Base-by-base conservation (phyloP, 2,888 invertebrate species). In the Cantharis nigra region DNA sequence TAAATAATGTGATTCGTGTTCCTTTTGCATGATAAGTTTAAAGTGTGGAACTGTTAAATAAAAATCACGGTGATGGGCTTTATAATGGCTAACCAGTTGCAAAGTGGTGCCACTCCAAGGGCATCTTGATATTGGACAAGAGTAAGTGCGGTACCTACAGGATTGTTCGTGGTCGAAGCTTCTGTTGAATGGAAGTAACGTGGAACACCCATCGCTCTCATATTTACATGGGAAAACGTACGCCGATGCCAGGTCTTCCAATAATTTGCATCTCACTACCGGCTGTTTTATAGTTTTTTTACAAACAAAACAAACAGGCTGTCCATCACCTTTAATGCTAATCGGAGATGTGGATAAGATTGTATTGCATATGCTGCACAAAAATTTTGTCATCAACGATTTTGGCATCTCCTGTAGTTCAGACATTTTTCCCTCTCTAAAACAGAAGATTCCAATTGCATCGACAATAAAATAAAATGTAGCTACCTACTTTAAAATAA, bases 181-280 rank as follows among this genome's bases (percentile, higher is more conserved):
- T 63, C 30, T 49, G 13, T 63, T 18, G 10, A 71, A 71, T 13
- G 16, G n/a, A 13, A 71, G 16, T 1, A 14, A 14, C 28, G 23
- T 10, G 7, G n/a, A 14, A 64, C 71, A 71, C 3, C 71, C 71
- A 10, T 71, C 14, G 11, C 20, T 9, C n/a, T 23, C 11, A 11
- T 62, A 71, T n/a, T 62, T 49, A 13, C 71, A 71, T 9, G 71
- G 71, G 23, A 71, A 71, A 23, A 13, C n/a, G n/a, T 67, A 26
- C 11, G 13, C 5, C 23, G 65, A 67, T 9, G 65, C 65, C 13
- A 67, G 2, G n/a, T 67, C 65, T 67, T 67, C 65, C 23, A 23
- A 26, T 16, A 67, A n/a, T n/a, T 23, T 23, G 13, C 65, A 67
- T 23, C 65, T 23, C n/a, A 67, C 16, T 9, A 67, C 3, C 13